These are phyloP conservation scores for Cantharis lateralis DNA, from an alignment of 2,888 invertebrate species.

Conservation along the genomic window DNA sequence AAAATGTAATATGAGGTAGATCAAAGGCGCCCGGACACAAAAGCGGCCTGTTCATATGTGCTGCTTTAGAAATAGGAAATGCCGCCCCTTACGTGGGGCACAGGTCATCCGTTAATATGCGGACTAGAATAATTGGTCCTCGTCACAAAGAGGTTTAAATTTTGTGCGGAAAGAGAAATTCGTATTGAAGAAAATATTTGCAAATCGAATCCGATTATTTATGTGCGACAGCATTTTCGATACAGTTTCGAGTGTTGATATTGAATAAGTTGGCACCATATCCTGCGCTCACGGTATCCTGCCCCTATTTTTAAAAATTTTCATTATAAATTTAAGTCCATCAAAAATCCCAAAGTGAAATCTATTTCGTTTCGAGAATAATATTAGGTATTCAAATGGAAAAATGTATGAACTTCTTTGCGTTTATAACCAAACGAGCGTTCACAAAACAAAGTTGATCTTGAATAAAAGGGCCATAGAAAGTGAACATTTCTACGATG, in stretches of 20 bases:
- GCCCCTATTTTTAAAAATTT: conserved; percentile 9
- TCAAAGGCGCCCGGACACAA: conserved; percentile 43
- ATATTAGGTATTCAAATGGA: conserved; percentile 35
- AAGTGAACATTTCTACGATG: conserved; percentile 32
- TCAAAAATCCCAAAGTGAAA: conserved; percentile 28
- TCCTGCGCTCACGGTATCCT: too few relatives aligned
- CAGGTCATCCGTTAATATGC: conserved; percentile 37
- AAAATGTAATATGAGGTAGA: conserved; percentile 43
- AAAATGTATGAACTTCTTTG: conserved; percentile 33
- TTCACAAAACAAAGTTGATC: conserved; percentile 37
- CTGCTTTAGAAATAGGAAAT: conserved; percentile 29
- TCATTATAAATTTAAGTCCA: conserved; percentile 29
- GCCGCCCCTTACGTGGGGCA: conserved; percentile 23
- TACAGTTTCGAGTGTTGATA: neutral
- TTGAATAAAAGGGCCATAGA: conserved; percentile 39
- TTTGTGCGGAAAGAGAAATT: neutral
- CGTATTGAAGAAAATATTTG: neutral
- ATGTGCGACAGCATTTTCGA: neutral
- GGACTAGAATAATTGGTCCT: conserved; percentile 30
- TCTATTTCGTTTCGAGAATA: conserved; percentile 22
- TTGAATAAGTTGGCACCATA: neutral
- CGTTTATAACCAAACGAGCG: conserved; percentile 31
- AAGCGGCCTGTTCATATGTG: conserved; percentile 26
- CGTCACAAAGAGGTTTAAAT: conserved; percentile 10
- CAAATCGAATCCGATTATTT: neutral